phyloP scores from a whole-genome alignment of 2,113 vertebrate genomes.

The Syrmaticus mikado region DNA sequence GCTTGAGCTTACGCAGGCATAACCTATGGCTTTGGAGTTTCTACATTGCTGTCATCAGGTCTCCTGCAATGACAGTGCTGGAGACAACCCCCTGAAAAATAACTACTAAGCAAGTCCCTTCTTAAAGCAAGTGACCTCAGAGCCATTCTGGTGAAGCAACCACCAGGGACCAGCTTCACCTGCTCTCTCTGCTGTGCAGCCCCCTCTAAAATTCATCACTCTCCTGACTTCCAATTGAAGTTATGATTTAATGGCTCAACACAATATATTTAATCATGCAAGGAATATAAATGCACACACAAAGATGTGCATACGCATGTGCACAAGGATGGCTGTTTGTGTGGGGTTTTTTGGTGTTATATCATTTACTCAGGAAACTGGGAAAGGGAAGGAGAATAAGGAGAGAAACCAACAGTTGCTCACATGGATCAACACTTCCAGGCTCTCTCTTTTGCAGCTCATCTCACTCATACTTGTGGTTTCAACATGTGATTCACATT shows the following conservation, averaged over 20 bases:
- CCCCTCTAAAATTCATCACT: neutral
- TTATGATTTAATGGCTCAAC: neutral
- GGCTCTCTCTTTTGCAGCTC: constrained; percentile 55
- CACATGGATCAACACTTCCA: constrained; percentile 68
- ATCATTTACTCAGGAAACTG: constrained; percentile 13
- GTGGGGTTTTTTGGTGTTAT: neutral
- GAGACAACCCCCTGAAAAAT: neutral
- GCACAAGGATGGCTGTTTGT: neutral
- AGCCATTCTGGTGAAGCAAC: neutral
- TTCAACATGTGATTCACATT: constrained; percentile 72
- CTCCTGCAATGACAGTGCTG: neutral
- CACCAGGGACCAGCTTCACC: neutral
- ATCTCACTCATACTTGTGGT: constrained; percentile 68
- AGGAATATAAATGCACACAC: neutral
- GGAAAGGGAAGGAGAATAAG: constrained; percentile 12
- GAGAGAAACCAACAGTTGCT: constrained; percentile 63
- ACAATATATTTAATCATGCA: neutral
- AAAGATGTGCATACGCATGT: neutral
- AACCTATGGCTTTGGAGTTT: neutral
- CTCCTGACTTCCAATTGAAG: neutral
- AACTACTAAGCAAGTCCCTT: neutral
- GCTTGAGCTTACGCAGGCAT: neutral
- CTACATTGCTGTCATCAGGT: neutral
- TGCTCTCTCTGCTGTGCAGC: neutral
- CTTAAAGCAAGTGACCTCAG: neutral